phyloP scores from a whole-genome alignment of 53 echinoderm and acorn worm species.

The Luidia sarsii region DNA sequence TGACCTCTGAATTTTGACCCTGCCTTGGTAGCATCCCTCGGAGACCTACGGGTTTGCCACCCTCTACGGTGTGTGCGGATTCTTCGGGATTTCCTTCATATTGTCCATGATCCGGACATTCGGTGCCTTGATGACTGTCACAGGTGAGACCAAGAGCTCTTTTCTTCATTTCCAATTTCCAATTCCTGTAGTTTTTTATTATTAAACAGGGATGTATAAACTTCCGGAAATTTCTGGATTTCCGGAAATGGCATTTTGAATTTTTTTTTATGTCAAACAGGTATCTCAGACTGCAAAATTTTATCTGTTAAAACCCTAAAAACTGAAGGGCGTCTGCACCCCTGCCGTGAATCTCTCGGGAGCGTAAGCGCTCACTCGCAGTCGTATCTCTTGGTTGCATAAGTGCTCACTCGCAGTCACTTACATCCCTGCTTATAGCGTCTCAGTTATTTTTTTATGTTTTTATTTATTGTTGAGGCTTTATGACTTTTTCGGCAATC shows the following conservation, averaged over 20 bases:
- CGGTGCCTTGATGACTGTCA: conserved; percentile 91
- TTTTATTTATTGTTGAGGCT: background rate
- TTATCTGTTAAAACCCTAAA: no score
- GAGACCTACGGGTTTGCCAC: conserved; percentile 88
- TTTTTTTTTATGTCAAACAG: no score
- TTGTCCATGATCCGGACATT: conserved; percentile 81
- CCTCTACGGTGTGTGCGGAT: conserved; percentile 79
- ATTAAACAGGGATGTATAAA: background rate
- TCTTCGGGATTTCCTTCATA: conserved; percentile 85
- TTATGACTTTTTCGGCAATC: no score
- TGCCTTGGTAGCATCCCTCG: conserved; percentile 67
- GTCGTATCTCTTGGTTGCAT: no score
- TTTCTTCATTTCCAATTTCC: background rate
- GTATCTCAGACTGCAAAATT: no score
- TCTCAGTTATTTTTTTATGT: background rate
- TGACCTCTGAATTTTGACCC: background rate
- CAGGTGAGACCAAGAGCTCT: conserved; percentile 62
- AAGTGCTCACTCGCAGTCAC: no score
- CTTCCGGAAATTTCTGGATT: background rate
- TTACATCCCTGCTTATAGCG: background rate
- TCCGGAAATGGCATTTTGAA: no score
- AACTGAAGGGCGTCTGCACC: no score
- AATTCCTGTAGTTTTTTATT: background rate
- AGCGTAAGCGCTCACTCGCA: no score
- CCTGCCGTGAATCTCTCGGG: no score